Conservation (phyloP, 2,797 vertebrate species). For the Anas georgica region DNA sequence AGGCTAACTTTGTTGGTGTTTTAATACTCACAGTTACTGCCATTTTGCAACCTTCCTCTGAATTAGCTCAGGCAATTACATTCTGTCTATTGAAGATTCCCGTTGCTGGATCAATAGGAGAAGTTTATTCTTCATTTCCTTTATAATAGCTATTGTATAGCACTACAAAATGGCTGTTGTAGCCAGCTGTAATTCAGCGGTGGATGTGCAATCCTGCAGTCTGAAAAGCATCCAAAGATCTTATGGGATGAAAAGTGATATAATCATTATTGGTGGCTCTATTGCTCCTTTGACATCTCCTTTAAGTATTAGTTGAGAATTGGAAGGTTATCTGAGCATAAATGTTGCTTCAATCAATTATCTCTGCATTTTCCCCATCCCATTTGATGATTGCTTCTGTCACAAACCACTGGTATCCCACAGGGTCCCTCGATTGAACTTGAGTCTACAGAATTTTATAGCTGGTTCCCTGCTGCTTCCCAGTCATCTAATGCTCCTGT, state of each 20-base stretch:
- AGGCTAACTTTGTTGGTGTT: background rate
- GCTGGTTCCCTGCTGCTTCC: background rate
- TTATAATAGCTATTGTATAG: slow-evolving; percentile 10
- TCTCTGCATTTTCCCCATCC: slow-evolving; percentile 12
- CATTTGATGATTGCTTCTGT: background rate
- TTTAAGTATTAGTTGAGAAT: slow-evolving; percentile 32
- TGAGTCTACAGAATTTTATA: background rate
- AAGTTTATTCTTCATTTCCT: slow-evolving; percentile 61
- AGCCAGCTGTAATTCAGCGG: background rate
- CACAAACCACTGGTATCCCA: background rate
- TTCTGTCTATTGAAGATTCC: slow-evolving; percentile 17
- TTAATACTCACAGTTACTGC: background rate
- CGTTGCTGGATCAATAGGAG: slow-evolving; percentile 46
- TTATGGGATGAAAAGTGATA: slow-evolving; percentile 18
- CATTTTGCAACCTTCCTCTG: background rate
- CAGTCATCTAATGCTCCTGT: background rate
- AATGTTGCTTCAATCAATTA: slow-evolving; percentile 27
- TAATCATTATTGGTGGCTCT: slow-evolving; percentile 13
- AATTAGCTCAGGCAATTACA: background rate
- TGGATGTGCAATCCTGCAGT: slow-evolving; percentile 1
- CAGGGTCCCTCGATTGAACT: background rate
- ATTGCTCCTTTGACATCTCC: slow-evolving; percentile 39
- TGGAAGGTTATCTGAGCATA: slow-evolving; percentile 22
- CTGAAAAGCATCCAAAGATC: slow-evolving; percentile 29
- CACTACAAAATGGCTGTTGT: slow-evolving; percentile 10